phyloP scores from a whole-genome alignment of 2,888 invertebrate species.

The Melikaiella ostensackeni region DNA sequence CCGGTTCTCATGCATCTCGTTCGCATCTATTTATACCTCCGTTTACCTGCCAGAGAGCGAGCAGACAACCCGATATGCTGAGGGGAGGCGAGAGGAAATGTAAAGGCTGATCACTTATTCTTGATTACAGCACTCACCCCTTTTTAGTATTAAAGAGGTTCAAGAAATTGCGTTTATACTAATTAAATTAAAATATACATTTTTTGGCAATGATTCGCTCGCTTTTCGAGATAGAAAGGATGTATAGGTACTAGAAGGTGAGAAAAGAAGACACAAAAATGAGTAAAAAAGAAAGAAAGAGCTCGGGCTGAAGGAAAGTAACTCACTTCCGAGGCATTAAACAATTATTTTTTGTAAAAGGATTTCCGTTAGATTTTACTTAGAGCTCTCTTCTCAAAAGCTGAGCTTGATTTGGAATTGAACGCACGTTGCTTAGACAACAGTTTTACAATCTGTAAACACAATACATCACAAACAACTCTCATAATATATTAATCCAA shows the following conservation, averaged over 20 bases:
- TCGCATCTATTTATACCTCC: conserved; percentile 30
- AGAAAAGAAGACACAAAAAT: conserved; percentile 16
- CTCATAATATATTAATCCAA: too few relatives aligned
- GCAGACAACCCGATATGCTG: neutral
- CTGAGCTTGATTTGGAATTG: neutral
- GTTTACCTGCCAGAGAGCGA: conserved; percentile 18
- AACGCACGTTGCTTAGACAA: too few relatives aligned
- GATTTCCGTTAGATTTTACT: conserved; percentile 73
- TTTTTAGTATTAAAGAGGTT: neutral
- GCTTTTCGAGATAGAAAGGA: conserved; percentile 33
- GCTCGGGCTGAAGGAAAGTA: conserved; percentile 72
- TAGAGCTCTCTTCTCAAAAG: conserved; percentile 2
- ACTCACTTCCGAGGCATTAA: conserved; percentile 77
- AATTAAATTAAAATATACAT: conserved; percentile 15
- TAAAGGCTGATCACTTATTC: neutral
- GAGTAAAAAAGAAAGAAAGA: conserved; percentile 53
- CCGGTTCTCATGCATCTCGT: conserved; percentile 23
- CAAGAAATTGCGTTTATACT: neutral
- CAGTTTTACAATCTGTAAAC: too few relatives aligned
- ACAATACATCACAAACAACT: too few relatives aligned
- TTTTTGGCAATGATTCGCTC: neutral
- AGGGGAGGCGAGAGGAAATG: neutral
- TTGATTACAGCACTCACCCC: neutral
- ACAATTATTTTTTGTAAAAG: conserved; percentile 76
- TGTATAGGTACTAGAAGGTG: conserved; percentile 29